Percentiles rank a stretch among this genome's conserved stretches.
These are phyloP conservation scores for Gila robusta DNA, from an alignment of 2,797 vertebrate genomes.

Conservation along the genomic window DNA sequence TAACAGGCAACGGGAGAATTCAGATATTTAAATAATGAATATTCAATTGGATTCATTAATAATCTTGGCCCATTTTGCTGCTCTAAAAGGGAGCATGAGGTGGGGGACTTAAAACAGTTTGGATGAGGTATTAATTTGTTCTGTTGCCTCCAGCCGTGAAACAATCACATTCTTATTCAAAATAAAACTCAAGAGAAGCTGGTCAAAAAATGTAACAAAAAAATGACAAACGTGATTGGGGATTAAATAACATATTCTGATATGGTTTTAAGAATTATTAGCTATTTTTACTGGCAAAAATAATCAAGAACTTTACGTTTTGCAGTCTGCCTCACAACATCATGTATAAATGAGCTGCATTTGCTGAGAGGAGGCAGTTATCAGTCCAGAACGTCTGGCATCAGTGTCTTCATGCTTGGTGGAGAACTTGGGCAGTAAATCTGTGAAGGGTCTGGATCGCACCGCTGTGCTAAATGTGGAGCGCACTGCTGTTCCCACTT, in stretches of 20 bases:
- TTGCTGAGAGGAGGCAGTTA: not conserved
- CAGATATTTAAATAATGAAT: slow-evolving; percentile 25
- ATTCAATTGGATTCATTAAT: slow-evolving; percentile 2
- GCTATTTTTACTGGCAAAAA: not conserved
- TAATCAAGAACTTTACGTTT: not conserved
- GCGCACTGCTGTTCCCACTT: slow-evolving; percentile 71
- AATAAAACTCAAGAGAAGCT: slow-evolving; percentile 29
- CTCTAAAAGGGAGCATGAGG: slow-evolving; percentile 14
- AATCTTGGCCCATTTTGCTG: slow-evolving; percentile 15
- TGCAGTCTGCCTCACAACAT: not conserved
- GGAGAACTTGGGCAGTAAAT: slow-evolving; percentile 42
- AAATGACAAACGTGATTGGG: slow-evolving; percentile 8
- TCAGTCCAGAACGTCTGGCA: slow-evolving; percentile 10
- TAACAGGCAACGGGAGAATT: slow-evolving; percentile 4
- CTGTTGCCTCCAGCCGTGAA: slow-evolving; percentile 54
- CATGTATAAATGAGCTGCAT: slow-evolving; percentile 7
- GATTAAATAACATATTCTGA: not conserved
- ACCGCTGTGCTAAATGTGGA: slow-evolving; percentile 45
- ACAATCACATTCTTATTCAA: slow-evolving; percentile 43
- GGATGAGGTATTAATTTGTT: slow-evolving; percentile 65
- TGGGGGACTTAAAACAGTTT: slow-evolving; percentile 53
- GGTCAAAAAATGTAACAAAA: not conserved
- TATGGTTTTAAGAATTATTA: not conserved
- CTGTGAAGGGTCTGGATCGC: slow-evolving; percentile 27
- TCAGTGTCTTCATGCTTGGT: slow-evolving; percentile 43